Evolutionary conservation across 2,113 vertebrate species (phyloP), one percentile per base, ranked within the genome.

Genomic region (Sebastes schlegelii): DNA sequence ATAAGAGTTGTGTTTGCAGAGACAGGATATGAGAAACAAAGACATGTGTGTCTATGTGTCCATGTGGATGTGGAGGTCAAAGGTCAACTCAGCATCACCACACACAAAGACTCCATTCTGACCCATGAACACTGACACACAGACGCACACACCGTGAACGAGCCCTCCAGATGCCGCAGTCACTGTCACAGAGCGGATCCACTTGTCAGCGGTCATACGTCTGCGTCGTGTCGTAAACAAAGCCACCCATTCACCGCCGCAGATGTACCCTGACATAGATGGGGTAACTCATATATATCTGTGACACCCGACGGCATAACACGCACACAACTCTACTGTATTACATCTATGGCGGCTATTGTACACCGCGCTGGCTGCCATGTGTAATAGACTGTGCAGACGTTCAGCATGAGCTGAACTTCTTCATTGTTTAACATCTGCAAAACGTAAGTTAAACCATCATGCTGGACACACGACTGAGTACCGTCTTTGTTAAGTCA

Each of bases 91-190:
- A 80, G 80, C 91, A 87, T 91, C 74, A 61, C 61, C 76, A 72
- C 64, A 43, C 58, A 95, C 92, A 95, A 93, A 93, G 95, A 80
- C 54, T 71, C 77, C 79, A 91, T 93, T 95, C 82, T 93, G 81
- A 79, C 12, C 61, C 8, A 16, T 43, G 42, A 55, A 62, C n/a
- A 71, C 57, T 42, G 19, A 48, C 78, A 68, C 72, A 77, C 84
- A 63, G 45, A 64, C 77, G 62, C 70, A 67, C 63, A 73, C 77
- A 72, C 58, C 70, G 43, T 21, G 70, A 68, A n/a, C 14, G 21
- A 70, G 68, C 8, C 45, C 42, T 61, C 83, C 89, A 92, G 84
- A 89, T 88, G 89, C 79, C 85, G 55, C 58, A 64, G 81, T 85
- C 83, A 84, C 88, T 89, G 89, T 91, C 89, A 86, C 71, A 64